Base-by-base conservation (phyloP, 2,888 invertebrate species). In the Perithous albicinctus region DNA sequence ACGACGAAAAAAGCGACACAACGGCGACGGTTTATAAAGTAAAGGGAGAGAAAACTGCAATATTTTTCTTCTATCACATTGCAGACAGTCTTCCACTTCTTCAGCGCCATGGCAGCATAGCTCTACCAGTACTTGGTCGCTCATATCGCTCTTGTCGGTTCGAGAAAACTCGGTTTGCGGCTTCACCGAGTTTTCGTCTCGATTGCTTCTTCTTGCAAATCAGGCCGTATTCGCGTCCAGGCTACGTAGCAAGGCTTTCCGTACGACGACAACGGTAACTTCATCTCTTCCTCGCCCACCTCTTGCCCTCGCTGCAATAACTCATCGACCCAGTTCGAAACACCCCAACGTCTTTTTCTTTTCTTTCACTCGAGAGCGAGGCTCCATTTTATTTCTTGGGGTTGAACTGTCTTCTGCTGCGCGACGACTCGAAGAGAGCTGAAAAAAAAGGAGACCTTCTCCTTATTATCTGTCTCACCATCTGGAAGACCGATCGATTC, bases 241-340 rank as follows among this genome's bases (percentile, higher is more conserved):
- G 29, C 29, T 18, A 59, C 51, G 10, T 10, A 38, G 61, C 61
- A 63, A 59, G 48, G 59, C 48, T n/a, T 32, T 35, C 70, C 51
- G 67, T 35, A 5, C 10, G 23, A 41, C 61, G 61, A 41, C 26
- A 32, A 76, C 59, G 69, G 41, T 41, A 72, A 80, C 64, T 74
- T 51, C 35, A 48, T 76, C 15, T 79, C 61, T 20, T 63, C 35
- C 41, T 18, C 51, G 41, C 54, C 26, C 46, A 48, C 59, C 12
- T 26, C 61, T 75, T 72, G 61, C 41, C 64, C 72, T 66, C 54
- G 67, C 29, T 41, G 59, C 81, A 78, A 84, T 82, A 79, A 82
- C 75, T 84, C 82, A 84, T 84, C 77, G 79, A 84, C 82, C 84
- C 66, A 66, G 63, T 79, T 84, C 78, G 69, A 48, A 64, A 12